Conservation (phyloP, 2,888 invertebrate species). For the Adelognathus sp. region DNA sequence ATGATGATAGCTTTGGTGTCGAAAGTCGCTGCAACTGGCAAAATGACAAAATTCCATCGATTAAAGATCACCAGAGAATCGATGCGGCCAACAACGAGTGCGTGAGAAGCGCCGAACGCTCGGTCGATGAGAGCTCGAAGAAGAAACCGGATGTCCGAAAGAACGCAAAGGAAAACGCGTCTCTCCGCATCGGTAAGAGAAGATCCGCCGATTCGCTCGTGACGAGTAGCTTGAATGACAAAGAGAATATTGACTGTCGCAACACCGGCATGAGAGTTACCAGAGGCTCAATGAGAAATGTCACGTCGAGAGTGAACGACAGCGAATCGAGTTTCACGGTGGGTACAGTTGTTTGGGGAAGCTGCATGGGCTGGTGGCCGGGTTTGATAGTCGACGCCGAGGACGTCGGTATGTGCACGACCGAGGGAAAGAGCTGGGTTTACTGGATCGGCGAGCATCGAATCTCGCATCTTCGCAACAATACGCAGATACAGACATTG, state of each 20-base stretch:
- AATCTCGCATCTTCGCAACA: conserved; percentile 71
- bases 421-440: conserved; percentile 70
- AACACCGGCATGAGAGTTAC: conserved; percentile 13
- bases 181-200: neutral
- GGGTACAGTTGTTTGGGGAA: conserved; percentile 77
- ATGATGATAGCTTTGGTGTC: neutral
- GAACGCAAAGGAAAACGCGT: neutral
- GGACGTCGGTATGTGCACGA: conserved; percentile 71
- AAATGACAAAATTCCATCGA: neutral
- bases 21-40: neutral
- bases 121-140: neutral
- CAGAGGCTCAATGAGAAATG: conserved; percentile 21
- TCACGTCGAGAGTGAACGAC: neutral
- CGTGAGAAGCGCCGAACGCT: neutral
- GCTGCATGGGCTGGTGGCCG: conserved; percentile 76
- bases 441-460: conserved; percentile 74
- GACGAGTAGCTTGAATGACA: neutral
- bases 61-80: neutral
- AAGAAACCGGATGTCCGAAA: neutral
- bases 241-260: neutral
- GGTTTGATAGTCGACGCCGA: conserved; percentile 72
- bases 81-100: neutral
- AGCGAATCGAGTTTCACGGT: neutral
- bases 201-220: conserved; percentile 21
- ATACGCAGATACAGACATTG: conserved; percentile 70